phyloP scores from a whole-genome alignment of 2,888 invertebrate species.

The Tenthredo distinguenda region DNA sequence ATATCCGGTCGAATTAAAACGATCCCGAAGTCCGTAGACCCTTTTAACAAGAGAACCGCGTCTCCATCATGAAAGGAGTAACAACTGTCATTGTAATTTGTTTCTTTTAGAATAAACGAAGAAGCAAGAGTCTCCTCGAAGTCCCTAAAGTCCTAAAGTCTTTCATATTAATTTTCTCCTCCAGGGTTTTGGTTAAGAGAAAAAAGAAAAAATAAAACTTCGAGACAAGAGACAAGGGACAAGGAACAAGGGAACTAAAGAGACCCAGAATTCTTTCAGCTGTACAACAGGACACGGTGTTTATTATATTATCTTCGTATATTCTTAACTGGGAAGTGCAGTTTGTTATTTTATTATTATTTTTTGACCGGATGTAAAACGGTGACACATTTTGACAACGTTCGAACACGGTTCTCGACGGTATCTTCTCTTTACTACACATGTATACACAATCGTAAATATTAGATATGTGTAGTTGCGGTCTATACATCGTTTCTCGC shows the following conservation, averaged over 20 bases:
- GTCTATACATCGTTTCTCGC: not conserved
- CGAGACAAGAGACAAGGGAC: too few relatives aligned
- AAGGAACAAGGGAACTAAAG: too few relatives aligned
- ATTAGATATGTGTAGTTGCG: not conserved
- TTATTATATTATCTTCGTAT: too few relatives aligned
- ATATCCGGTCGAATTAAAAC: slow-evolving; percentile 36
- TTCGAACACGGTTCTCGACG: not conserved
- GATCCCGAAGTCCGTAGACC: not conserved
- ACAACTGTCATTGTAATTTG: slow-evolving; percentile 13
- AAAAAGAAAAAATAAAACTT: too few relatives aligned
- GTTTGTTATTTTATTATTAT: not conserved
- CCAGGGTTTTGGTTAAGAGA: too few relatives aligned
- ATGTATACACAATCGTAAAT: not conserved
- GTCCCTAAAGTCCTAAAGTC: not conserved
- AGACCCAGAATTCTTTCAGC: too few relatives aligned
- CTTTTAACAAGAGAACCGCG: not conserved
- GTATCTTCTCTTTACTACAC: not conserved
- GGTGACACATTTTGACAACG: slow-evolving; percentile 19
- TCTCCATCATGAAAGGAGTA: not conserved
- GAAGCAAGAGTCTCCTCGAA: not conserved
- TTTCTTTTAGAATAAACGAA: not conserved
- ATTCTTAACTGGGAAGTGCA: too few relatives aligned
- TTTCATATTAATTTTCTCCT: too few relatives aligned
- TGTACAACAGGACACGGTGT: too few relatives aligned
- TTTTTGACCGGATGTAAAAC: slow-evolving; percentile 10